Conservation (phyloP, 2,888 invertebrate species). For the Lasioglossum malachurum region DNA sequence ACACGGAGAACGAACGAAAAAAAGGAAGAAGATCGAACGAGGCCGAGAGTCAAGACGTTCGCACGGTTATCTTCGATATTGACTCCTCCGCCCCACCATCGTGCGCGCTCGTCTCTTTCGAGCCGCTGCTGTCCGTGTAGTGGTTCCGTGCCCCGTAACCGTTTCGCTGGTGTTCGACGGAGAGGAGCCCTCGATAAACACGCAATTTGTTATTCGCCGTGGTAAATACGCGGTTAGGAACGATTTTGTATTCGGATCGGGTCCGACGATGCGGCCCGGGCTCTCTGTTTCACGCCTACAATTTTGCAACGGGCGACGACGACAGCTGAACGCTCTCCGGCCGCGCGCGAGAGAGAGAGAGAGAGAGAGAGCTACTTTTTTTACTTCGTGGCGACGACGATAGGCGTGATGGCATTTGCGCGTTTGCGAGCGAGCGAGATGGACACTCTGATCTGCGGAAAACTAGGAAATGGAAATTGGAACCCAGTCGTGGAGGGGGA, state of each 20-base stretch:
- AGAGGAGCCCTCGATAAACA: slow-evolving; percentile 45
- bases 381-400: not conserved
- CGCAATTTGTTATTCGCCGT: slow-evolving; percentile 50
- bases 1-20: not conserved
- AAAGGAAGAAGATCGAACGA: slow-evolving; percentile 45
- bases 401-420: slow-evolving; percentile 3
- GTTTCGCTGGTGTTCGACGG: slow-evolving; percentile 19
- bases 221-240: slow-evolving; percentile 30
- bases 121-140: not conserved
- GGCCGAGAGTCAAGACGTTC: slow-evolving; percentile 59
- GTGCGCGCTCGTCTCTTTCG: not conserved
- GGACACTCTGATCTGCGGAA: not conserved
- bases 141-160: not conserved
- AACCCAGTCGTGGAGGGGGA: not conserved
- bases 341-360: not conserved
- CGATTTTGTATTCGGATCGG: slow-evolving; percentile 40
- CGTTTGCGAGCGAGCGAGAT: not conserved
- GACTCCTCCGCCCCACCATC: slow-evolving; percentile 41
- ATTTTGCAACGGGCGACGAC: not conserved
- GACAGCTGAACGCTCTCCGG: not conserved
- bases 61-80: slow-evolving; percentile 67
- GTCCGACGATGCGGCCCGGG: not conserved
- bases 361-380: not conserved
- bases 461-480: not conserved
- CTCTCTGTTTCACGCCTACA: not conserved